phyloP scores from a whole-genome alignment of 1,140 invertebrate species.

The Drosophila sturtevanti region DNA sequence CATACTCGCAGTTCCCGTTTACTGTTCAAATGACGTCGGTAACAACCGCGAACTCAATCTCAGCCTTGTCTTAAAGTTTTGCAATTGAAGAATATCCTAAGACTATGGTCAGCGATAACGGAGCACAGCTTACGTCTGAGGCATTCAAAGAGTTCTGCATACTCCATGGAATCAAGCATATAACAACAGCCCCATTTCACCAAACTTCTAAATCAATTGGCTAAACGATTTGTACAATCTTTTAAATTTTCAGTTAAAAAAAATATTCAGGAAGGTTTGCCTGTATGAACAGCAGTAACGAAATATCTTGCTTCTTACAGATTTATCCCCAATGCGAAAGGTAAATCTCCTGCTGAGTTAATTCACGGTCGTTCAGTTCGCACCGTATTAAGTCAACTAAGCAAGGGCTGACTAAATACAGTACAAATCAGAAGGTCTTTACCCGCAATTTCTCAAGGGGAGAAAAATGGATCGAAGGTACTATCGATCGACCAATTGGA shows the following conservation, averaged over 20 bases:
- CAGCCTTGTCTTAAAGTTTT: constrained; percentile 35
- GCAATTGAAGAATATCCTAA: constrained; percentile 51
- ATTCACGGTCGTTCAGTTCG: too few species aligned
- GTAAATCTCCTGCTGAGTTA: too few species aligned
- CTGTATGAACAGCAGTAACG: not conserved
- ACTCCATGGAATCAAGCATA: constrained; percentile 38
- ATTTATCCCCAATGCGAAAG: too few species aligned
- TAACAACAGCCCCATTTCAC: constrained; percentile 13
- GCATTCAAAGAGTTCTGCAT: constrained; percentile 29
- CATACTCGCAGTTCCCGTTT: constrained; percentile 39
- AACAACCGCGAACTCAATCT: constrained; percentile 28
- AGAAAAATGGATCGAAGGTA: not conserved
- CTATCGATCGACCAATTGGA: too few species aligned
- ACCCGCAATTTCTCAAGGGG: not conserved
- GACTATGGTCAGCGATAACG: constrained; percentile 62
- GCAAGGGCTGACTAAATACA: not conserved
- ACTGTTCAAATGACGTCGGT: constrained; percentile 22
- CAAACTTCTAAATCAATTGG: constrained; percentile 16
- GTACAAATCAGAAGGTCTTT: not conserved
- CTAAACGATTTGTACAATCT: constrained; percentile 11
- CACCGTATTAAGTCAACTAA: too few species aligned
- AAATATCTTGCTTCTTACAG: constrained; percentile 17
- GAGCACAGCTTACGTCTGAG: constrained; percentile 40
- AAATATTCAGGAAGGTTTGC: not conserved
- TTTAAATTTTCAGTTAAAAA: constrained; percentile 20